Evolutionary conservation across 2,888 invertebrate genomes (phyloP), one percentile per base, ranked within the genome.

Genomic region (Cephus pulcher): DNA sequence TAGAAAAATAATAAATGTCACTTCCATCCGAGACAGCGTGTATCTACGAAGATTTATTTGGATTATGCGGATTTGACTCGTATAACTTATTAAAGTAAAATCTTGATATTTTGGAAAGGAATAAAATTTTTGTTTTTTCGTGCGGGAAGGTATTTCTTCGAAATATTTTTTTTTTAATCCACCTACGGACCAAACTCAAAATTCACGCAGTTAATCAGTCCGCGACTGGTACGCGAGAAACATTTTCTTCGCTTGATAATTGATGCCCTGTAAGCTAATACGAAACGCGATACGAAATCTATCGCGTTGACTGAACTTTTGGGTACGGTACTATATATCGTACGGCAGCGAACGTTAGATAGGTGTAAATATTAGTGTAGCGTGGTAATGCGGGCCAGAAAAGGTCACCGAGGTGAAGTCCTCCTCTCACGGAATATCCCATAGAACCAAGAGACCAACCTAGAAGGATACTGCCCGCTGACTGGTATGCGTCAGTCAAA

Each of bases 301-400:
- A 71, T 71, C 71, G 30, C 34, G 40, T 75, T 34, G 34, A 56
- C 56, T 56, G 56, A 56, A 70, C 34, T 32, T 78, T 78, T 78
- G 71, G 71, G 75, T 75, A 56, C 77, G 56, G 71, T 56, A 78
- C 74, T 70, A 70, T 75, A 78, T 56, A 70, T 75, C 56, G 37
- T 74, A 15, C 71, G 40, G 75, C 70, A 37, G 75, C 74, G 75
- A 78, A 75, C 75, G 68, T 71, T 71, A 35, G 69, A 78, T 78
- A 78, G 78, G 78, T 78, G 78, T 78, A 78, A 78, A 78, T 78
- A 78, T 78, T 78, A 71, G 78, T 75, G 78, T 78, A 78, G 75
- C 74, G 78, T 78, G 33, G 75, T 70, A 75, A 78, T 78, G 78
- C 77, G 78, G 75, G 40, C 78, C 75, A 71, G 35, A 30, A 77